Base-by-base conservation (phyloP, 1,140 invertebrate genomes). In the Drosophila arizonae region DNA sequence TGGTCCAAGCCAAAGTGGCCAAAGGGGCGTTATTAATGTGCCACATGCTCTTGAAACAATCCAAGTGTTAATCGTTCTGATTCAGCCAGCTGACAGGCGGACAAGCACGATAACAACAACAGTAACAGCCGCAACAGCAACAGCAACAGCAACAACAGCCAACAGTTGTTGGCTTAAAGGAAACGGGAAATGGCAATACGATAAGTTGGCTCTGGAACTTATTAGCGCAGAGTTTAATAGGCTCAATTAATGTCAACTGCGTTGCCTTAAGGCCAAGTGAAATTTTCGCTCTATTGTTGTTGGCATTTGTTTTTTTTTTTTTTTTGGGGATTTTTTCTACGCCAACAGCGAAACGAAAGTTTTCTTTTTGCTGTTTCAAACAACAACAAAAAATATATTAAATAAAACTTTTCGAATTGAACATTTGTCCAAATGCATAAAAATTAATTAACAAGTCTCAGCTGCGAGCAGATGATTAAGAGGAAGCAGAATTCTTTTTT, bases 341-440 rank as follows among this genome's bases (percentile, higher is more conserved):
- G 61, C 65, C 79, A 57, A 57, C 61, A 77, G 67, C 76, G 67
- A 82, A 79, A 79, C 55, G 80, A 82, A 84, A 84, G 80, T 84
- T 85, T 82, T 70, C 33, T 62, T 82, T 70, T 43, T 62, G 45
- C 74, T 54, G 68, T 80, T 76, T 39, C 67, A 30, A 30, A 30
- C 33, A 33, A 33, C 6, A 8, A 33, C 33, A 33, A 33, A 33
- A 33, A 9, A 33, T 33, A 33, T 33, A 33, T 33, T 43, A 69
- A 60, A 50, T 17, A 69, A 76, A 77, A 80, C 60, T 85, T 82
- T 79, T 76, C 62, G 79, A 69, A 87, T 81, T 69, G 75, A 88
- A 82, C 76, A 88, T 79, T 84, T 77, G 82, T 88, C 52, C 66
- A 88, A 88, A 79, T 87, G 79, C 79, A 87, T 87, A 88, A 88